Conservation (phyloP, 2,888 invertebrate species). For the Plagodis pulveraria region DNA sequence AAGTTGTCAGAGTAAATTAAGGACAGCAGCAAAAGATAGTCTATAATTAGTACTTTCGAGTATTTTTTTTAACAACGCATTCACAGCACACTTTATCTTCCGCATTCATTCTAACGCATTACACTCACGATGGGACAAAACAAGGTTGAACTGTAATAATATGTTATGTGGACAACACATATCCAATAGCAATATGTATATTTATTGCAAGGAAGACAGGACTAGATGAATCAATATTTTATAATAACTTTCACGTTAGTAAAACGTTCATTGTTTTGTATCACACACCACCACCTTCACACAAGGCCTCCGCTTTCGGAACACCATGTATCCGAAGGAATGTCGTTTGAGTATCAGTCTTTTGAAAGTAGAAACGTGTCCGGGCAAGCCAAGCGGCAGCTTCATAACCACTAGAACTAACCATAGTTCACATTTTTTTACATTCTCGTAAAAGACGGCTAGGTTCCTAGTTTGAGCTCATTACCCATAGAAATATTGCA, state of each 20-base stretch:
- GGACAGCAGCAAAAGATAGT: slow-evolving; percentile 28
- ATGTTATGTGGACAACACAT: slow-evolving; percentile 28
- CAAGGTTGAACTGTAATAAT: slow-evolving; percentile 28
- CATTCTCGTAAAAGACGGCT: slow-evolving; percentile 18
- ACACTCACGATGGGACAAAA: slow-evolving; percentile 33
- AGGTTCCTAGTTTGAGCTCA: slow-evolving; percentile 10
- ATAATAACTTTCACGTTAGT: slow-evolving; percentile 35
- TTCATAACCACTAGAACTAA: slow-evolving; percentile 9
- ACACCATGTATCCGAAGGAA: slow-evolving; percentile 48
- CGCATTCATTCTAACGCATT: slow-evolving; percentile 30
- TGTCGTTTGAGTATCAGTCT: slow-evolving; percentile 62
- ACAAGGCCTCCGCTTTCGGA: slow-evolving; percentile 23
- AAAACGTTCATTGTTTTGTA: slow-evolving; percentile 38
- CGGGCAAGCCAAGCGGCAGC: slow-evolving; percentile 24
- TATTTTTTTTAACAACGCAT: slow-evolving; percentile 32
- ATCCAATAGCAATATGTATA: slow-evolving; percentile 33
- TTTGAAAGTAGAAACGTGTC: slow-evolving; percentile 42
- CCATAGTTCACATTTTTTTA: slow-evolving; percentile 23
- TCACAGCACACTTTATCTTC: slow-evolving; percentile 29
- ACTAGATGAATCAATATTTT: slow-evolving; percentile 64
- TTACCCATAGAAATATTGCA: not conserved
- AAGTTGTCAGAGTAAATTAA: slow-evolving; percentile 30
- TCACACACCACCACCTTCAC: slow-evolving; percentile 41
- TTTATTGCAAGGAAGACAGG: slow-evolving; percentile 65
- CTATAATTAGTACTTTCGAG: slow-evolving; percentile 34